Percentiles rank a stretch among this genome's conserved stretches.
Evolutionary conservation across 1,140 invertebrate species (phyloP).

Genomic region (Tachypleus tridentatus): DNA sequence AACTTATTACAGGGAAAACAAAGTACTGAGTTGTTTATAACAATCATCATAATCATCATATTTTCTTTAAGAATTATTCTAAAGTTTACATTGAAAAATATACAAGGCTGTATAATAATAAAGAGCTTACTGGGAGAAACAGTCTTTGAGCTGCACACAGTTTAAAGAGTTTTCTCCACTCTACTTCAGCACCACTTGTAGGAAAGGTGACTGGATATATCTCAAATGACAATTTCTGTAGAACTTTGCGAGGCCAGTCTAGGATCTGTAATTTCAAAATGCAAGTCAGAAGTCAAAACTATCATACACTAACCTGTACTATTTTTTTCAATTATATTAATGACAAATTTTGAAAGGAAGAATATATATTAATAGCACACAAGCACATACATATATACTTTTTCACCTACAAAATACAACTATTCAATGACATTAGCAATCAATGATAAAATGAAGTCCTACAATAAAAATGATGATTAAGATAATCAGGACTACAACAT

Average conservation of each 20-base stretch:
- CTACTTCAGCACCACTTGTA: conserved; percentile 46
- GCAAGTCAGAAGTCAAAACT: conserved; percentile 3
- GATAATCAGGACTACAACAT: neutral
- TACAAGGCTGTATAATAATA: too few species aligned
- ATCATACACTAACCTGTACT: conserved; percentile 4
- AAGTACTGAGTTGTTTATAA: too few species aligned
- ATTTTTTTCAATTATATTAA: conserved; percentile 6
- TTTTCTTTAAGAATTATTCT: too few species aligned
- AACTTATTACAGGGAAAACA: too few species aligned
- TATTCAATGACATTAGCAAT: too few species aligned
- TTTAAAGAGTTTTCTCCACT: conserved; percentile 81
- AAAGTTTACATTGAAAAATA: too few species aligned
- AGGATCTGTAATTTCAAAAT: conserved; percentile 37
- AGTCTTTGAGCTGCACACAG: conserved; percentile 83
- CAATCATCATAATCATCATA: too few species aligned
- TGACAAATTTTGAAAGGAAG: neutral
- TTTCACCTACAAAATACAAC: too few species aligned
- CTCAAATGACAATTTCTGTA: conserved; percentile 54
- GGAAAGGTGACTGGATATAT: conserved; percentile 68
- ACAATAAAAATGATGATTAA: neutral
- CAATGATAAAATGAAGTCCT: too few species aligned
- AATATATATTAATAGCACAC: neutral
- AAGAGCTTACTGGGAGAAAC: conserved; percentile 68
- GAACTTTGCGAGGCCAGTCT: conserved; percentile 53
- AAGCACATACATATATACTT: too few species aligned